Percentiles rank a stretch among this genome's conserved stretches.
Evolutionary conservation across 2,113 vertebrate species (phyloP).

Genomic region (Tichodroma muraria): DNA sequence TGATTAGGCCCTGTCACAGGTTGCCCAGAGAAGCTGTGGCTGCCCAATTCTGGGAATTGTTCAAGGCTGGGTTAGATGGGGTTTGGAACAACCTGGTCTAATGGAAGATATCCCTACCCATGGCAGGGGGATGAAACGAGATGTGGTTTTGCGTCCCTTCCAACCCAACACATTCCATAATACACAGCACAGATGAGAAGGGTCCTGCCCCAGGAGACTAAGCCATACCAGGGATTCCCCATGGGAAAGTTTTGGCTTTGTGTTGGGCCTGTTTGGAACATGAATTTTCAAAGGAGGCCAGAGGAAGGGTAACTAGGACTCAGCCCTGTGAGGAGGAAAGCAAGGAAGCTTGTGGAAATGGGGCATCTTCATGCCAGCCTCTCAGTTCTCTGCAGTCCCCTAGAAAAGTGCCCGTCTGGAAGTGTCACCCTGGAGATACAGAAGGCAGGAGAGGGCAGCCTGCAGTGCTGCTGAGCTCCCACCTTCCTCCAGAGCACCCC

Average conservation of each 20-base stretch:
- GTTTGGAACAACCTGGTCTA: background rate
- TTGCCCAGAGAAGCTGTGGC: background rate
- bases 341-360: background rate
- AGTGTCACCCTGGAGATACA: accelerated
- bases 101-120: background rate
- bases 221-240: background rate
- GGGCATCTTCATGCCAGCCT: background rate
- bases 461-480: background rate
- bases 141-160: background rate
- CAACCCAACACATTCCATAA: background rate
- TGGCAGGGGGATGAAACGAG: background rate
- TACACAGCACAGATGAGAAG: accelerated
- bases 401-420: background rate
- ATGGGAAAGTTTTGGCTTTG: background rate
- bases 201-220: background rate
- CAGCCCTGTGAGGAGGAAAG: background rate
- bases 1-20: background rate
- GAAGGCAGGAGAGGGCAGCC: background rate
- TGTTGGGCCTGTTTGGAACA: background rate
- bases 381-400: background rate
- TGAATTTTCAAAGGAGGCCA: background rate
- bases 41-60: background rate
- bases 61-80: background rate
- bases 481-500: background rate
- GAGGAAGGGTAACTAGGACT: background rate